A percentile compares a stretch with the other conserved stretches of the same genome.
These are phyloP conservation scores for Heterotis niloticus DNA, from an alignment of 2,113 vertebrate genomes.

Conservation along the genomic window DNA sequence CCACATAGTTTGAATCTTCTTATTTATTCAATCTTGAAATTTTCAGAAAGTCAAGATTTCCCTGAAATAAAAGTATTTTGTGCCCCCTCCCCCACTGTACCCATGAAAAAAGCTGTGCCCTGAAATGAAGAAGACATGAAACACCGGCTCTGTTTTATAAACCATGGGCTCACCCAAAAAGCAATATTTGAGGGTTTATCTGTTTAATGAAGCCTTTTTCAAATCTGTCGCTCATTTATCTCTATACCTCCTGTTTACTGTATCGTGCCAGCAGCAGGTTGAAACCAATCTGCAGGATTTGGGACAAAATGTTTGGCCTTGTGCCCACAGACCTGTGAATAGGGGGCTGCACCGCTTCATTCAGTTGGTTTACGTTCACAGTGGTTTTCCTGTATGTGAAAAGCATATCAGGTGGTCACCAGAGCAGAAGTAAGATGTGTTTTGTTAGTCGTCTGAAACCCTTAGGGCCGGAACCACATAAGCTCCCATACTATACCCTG, in stretches of 20 bases:
- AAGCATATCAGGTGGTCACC: constrained; percentile 82
- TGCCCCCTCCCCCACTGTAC: too few species aligned
- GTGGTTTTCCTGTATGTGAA: constrained; percentile 81
- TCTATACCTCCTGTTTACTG: background rate
- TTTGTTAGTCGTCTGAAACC: constrained; percentile 92
- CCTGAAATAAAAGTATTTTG: too few species aligned
- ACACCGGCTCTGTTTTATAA: too few species aligned
- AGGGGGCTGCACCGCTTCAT: constrained; percentile 64
- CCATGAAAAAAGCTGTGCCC: too few species aligned
- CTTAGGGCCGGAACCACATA: constrained; percentile 84
- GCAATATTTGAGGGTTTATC: background rate
- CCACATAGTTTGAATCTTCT: too few species aligned
- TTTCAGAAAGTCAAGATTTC: too few species aligned
- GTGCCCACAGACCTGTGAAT: constrained; percentile 65
- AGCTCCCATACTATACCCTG: constrained; percentile 81
- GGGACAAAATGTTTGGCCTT: constrained; percentile 30
- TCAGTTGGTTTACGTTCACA: constrained; percentile 68
- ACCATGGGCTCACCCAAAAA: too few species aligned
- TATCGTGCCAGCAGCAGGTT: background rate
- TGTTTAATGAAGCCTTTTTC: background rate
- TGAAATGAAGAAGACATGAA: too few species aligned
- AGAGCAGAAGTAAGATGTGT: constrained; percentile 82
- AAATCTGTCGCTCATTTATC: background rate
- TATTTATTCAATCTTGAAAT: too few species aligned
- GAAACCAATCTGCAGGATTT: background rate